Conservation (phyloP, 2,888 invertebrate species). For the Thecophora atra region DNA sequence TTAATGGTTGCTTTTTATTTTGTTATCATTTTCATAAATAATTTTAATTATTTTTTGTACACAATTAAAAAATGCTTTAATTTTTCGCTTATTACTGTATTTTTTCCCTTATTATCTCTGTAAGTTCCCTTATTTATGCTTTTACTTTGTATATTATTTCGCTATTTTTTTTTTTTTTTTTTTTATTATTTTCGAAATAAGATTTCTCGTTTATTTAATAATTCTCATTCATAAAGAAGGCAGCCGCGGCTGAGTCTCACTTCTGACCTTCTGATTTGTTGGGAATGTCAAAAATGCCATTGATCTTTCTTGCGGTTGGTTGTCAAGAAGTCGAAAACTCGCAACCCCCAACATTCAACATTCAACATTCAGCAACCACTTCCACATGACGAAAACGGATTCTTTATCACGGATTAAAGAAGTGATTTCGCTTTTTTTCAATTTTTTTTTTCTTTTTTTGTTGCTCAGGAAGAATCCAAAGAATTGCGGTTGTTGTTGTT, state of each 20-base stretch:
- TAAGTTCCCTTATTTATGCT: too few species aligned
- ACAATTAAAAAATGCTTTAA: too few species aligned
- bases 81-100: too few species aligned
- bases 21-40: too few species aligned
- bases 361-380: background rate
- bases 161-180: background rate
- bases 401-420: background rate
- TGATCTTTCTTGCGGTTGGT: constrained; percentile 46
- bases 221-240: background rate
- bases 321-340: background rate
- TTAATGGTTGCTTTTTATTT: too few species aligned
- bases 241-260: too few species aligned
- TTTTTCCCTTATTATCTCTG: too few species aligned
- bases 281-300: constrained; percentile 55
- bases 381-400: background rate
- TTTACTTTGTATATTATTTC: too few species aligned
- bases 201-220: too few species aligned
- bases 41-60: too few species aligned
- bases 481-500: background rate
- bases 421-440: background rate
- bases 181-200: background rate
- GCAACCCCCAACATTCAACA: background rate
- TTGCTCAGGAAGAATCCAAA: background rate
- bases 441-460: background rate
- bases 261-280: constrained; percentile 55